Evolutionary conservation across 2,888 invertebrate species (phyloP).

Genomic region (Emmelina monodactyla): DNA sequence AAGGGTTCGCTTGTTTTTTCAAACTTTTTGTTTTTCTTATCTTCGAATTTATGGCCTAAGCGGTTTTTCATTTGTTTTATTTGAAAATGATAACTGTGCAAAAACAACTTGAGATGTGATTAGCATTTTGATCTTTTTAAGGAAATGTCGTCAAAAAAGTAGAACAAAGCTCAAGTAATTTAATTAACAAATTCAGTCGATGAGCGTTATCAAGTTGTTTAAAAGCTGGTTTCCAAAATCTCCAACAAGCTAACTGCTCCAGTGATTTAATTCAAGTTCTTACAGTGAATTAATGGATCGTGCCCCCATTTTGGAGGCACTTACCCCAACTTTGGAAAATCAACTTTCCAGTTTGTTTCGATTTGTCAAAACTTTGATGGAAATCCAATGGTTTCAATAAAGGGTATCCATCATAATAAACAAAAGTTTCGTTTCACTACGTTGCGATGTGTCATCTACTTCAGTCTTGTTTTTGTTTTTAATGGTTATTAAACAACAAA

Average conservation of each 20-base stretch:
- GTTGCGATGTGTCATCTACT: conserved; percentile 20
- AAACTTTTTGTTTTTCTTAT: conserved; percentile 15
- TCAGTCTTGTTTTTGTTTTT: conserved; percentile 14
- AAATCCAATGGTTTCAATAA: conserved; percentile 44
- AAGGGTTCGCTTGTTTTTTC: conserved; percentile 31
- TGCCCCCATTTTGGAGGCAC: conserved; percentile 36
- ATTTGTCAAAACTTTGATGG: conserved; percentile 48
- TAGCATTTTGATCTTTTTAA: no score
- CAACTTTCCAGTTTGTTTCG: conserved; percentile 53
- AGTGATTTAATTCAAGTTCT: conserved; percentile 54
- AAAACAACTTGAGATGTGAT: no score
- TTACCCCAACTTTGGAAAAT: conserved; percentile 34
- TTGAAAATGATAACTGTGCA: no score
- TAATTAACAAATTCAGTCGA: no score
- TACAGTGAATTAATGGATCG: conserved; percentile 50
- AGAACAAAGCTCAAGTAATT: no score
- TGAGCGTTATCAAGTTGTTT: no score
- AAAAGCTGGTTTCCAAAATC: conserved; percentile 26
- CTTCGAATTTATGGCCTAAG: background rate
- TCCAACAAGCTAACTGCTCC: conserved; percentile 31
- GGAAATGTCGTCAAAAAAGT: no score
- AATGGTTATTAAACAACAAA: conserved; percentile 10
- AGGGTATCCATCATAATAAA: conserved; percentile 32
- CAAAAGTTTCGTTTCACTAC: conserved; percentile 33
- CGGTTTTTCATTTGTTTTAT: conserved; percentile 15